Percentiles rank a stretch among this genome's conserved stretches.
These are phyloP conservation scores for Lasioglossum figueresi DNA, from an alignment of 2,888 invertebrate species.

Conservation along the genomic window DNA sequence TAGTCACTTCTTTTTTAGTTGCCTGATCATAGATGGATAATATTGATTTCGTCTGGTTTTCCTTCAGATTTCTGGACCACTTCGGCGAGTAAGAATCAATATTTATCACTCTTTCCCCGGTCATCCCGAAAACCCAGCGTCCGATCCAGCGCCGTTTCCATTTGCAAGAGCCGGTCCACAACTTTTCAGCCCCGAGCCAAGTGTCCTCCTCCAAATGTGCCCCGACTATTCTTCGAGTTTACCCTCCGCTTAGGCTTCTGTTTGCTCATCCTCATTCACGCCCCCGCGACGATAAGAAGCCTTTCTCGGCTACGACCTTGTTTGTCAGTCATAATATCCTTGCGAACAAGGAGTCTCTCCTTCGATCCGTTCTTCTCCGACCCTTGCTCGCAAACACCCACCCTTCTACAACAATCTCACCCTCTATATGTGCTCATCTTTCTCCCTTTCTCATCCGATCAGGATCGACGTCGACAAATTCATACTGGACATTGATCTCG, in stretches of 20 bases:
- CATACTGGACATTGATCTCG: slow-evolving; percentile 27
- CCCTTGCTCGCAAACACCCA: not conserved
- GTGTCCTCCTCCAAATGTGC: slow-evolving; percentile 27
- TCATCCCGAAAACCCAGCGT: not conserved
- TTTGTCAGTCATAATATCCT: slow-evolving; percentile 65
- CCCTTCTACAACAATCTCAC: not conserved
- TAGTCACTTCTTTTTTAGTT: not conserved
- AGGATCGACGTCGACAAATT: slow-evolving; percentile 46
- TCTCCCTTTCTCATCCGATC: slow-evolving; percentile 14
- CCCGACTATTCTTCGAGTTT: slow-evolving; percentile 50
- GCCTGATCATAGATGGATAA: not conserved
- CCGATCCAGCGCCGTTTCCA: slow-evolving; percentile 8
- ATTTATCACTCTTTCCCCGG: not conserved
- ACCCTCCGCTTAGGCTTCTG: slow-evolving; percentile 49
- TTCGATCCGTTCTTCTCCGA: slow-evolving; percentile 9
- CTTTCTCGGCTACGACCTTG: slow-evolving; percentile 40
- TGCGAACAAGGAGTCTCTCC: slow-evolving; percentile 33
- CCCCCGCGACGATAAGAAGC: slow-evolving; percentile 27
- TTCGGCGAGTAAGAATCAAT: not conserved
- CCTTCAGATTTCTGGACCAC: not conserved
- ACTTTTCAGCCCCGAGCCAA: slow-evolving; percentile 28
- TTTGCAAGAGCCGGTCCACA: slow-evolving; percentile 31
- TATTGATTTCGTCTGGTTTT: not conserved
- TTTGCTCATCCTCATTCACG: slow-evolving; percentile 47
- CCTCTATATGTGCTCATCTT: not conserved